phyloP scores from a whole-genome alignment of 2,797 vertebrate species.

The Gorsachius magnificus region DNA sequence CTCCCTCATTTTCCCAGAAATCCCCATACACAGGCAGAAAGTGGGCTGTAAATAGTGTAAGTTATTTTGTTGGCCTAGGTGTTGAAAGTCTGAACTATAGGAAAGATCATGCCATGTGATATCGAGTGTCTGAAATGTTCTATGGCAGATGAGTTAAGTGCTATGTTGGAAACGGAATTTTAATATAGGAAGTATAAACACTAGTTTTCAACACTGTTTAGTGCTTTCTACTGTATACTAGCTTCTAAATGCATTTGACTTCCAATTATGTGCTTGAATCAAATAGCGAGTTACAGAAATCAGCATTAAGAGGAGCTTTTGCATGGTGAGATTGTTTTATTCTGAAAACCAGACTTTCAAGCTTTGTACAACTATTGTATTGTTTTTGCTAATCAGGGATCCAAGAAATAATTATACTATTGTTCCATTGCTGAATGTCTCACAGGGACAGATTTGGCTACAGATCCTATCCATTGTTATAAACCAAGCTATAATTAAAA shows the following conservation, averaged over 20 bases:
- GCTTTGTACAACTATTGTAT: slow-evolving; percentile 9
- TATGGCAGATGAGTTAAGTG: background rate
- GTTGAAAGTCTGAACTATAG: background rate
- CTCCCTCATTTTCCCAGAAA: background rate
- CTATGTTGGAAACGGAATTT: background rate
- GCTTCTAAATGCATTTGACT: background rate
- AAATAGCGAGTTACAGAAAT: slow-evolving; percentile 16
- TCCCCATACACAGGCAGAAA: background rate
- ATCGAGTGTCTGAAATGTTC: background rate
- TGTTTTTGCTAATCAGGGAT: slow-evolving; percentile 48
- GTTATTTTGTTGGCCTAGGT: background rate
- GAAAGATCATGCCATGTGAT: background rate
- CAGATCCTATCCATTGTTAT: slow-evolving; percentile 30
- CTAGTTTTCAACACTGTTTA: background rate
- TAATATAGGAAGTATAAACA: background rate
- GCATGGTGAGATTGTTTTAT: background rate
- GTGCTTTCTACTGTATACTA: background rate
- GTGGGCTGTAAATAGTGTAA: background rate
- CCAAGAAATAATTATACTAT: slow-evolving; percentile 46
- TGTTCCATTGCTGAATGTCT: slow-evolving; percentile 3
- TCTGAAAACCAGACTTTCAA: background rate
- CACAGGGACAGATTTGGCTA: slow-evolving; percentile 27
- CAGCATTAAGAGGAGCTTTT: background rate
- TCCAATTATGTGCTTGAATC: background rate
- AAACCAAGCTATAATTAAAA: slow-evolving; percentile 52